These are phyloP conservation scores for Fratercula arctica DNA, from an alignment of 2,797 vertebrate genomes.

Conservation along the genomic window DNA sequence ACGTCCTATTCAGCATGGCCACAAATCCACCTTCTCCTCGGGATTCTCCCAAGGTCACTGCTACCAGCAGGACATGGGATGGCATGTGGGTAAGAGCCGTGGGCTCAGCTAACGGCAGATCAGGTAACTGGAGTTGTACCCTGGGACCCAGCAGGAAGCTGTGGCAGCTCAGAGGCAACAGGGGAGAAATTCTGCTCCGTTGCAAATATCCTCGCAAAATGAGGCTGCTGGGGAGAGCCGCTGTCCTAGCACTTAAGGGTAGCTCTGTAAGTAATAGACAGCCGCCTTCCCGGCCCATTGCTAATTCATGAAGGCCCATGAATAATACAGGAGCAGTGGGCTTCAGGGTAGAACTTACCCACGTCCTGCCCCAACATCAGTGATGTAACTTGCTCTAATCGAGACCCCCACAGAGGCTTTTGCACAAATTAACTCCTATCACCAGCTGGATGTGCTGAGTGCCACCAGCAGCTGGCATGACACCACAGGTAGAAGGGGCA, in stretches of 20 bases:
- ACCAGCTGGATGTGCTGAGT: background rate
- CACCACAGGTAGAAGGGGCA: rapidly evolving
- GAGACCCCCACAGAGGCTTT: constrained; percentile 40
- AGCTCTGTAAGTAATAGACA: constrained; percentile 44
- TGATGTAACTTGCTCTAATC: constrained; percentile 31
- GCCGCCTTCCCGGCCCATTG: constrained; percentile 36
- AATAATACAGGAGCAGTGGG: constrained; percentile 66
- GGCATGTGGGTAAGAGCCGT: rapidly evolving
- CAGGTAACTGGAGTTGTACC: background rate
- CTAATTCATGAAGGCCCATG: constrained; percentile 66
- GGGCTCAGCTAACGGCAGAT: background rate
- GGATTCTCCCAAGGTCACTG: background rate
- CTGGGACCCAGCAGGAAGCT: background rate
- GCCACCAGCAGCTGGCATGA: background rate
- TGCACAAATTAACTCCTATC: constrained; percentile 64
- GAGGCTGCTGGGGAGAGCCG: background rate
- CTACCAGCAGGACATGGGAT: background rate
- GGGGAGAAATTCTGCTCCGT: background rate
- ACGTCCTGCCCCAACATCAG: constrained; percentile 53
- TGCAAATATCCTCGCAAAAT: background rate
- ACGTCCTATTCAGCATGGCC: background rate
- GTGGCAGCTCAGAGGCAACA: background rate
- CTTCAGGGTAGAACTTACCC: constrained; percentile 51
- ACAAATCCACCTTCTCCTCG: rapidly evolving
- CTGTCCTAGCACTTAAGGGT: background rate